Evolutionary conservation across 1,140 invertebrate genomes (phyloP), one percentile per base, ranked within the genome.

Genomic region (Drosophila seguyi): DNA sequence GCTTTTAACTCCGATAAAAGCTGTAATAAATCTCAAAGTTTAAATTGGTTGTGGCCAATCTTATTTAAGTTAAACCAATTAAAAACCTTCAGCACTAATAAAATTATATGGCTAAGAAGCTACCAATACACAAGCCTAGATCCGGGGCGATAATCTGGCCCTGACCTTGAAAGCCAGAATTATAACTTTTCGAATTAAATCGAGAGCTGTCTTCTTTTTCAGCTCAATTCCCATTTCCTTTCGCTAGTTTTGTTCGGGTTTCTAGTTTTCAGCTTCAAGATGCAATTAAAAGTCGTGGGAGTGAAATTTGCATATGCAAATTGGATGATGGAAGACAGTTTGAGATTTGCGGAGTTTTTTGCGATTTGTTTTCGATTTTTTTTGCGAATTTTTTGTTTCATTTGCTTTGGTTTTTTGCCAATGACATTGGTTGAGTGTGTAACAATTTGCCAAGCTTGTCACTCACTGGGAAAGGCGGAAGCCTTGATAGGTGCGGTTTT

Each of bases 211-310:
- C 79, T 85, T 74, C 65, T 81, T 75, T 76, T 80, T 56, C 62
- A 18, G 68, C 66, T 38, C 20, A 16, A 59, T 44, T 62, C 63
- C 25, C 41, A 59, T 58, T 59, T 45, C 18, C 45, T 66, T 42
- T 65, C 52, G 29, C 29, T 62, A 55, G 34, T 53, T 36, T 75
- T 71, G 16, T 55, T 55, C 34, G 52, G 52, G 52, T 38, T 55
- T 55, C 34, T 55, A 55, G 27, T 57, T 50, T 66, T 81, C 78
- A 59, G 39, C 14, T 44, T 41, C 45, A n/a, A 47, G 22, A 36
- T 44, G 60, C 62, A 88, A 84, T 87, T 87, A 80, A 84, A 87
- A 88, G 77, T 90, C 85, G 80, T 88, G 84, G 85, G 84, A 88
- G 90, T 78, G 58, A 59, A 72, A 88, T 88, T 88, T 88, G 85